Evolutionary conservation across 2,797 vertebrate species (phyloP).

Genomic region (Knipowitschia caucasica): DNA sequence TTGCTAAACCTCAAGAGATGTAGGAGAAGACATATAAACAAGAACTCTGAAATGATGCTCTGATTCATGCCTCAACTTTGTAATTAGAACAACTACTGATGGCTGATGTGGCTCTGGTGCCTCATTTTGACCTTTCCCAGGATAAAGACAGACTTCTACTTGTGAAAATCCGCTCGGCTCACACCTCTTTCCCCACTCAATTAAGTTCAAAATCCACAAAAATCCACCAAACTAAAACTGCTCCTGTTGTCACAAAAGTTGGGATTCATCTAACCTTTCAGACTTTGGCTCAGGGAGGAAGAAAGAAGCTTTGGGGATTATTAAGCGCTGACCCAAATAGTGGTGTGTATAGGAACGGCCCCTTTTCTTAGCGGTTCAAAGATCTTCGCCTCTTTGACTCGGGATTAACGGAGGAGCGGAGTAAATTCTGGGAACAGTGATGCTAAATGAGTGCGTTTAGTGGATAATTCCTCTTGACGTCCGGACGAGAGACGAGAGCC

Average conservation of each 20-base stretch:
- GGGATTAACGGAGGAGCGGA: constrained; percentile 27
- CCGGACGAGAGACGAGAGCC: constrained; percentile 49
- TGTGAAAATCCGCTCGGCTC: constrained; percentile 41
- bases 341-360: constrained; percentile 28
- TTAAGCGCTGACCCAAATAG: constrained; percentile 69
- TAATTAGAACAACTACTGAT: constrained; percentile 55
- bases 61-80: constrained; percentile 56
- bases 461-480: constrained; percentile 60
- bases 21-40: constrained; percentile 41
- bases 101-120: constrained; percentile 44
- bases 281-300: constrained; percentile 53
- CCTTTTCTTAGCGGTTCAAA: constrained; percentile 37
- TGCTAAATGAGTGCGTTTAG: constrained; percentile 49
- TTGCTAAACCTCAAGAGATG: constrained; percentile 42
- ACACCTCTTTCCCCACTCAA: constrained; percentile 23
- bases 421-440: constrained; percentile 46
- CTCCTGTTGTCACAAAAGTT: constrained; percentile 43
- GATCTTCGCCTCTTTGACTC: constrained; percentile 55
- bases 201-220: constrained; percentile 8
- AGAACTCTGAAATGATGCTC: constrained; percentile 60
- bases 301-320: constrained; percentile 69
- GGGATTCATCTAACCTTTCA: constrained; percentile 58
- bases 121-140: constrained; percentile 63
- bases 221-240: constrained; percentile 21
- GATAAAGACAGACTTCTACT: constrained; percentile 57